phyloP scores from a whole-genome alignment of 1,140 invertebrate species.

The Diachasmimorpha longicaudata region DNA sequence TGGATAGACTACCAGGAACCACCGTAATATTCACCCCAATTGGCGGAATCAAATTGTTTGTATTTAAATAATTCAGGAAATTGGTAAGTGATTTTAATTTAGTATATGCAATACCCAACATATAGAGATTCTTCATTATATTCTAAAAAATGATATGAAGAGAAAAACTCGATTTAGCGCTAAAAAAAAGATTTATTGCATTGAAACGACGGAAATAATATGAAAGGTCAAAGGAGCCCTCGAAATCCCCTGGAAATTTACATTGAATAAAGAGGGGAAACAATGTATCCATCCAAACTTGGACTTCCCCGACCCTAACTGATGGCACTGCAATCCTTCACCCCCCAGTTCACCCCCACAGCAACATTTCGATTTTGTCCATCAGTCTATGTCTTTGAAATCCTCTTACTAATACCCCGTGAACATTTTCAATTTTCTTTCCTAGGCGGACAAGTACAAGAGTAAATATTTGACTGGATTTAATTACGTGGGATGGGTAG shows the following conservation, averaged over 20 bases:
- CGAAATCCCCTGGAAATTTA: background rate
- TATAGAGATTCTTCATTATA: too few species aligned
- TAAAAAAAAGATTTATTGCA: background rate
- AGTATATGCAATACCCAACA: too few species aligned
- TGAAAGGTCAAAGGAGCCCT: background rate
- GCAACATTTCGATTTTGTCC: background rate
- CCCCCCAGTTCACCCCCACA: background rate
- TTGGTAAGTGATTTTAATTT: too few species aligned
- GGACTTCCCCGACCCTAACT: background rate
- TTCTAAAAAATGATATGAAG: too few species aligned
- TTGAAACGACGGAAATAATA: background rate
- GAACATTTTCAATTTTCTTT: background rate
- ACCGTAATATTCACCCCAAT: too few species aligned
- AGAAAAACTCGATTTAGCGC: too few species aligned
- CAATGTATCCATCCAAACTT: background rate
- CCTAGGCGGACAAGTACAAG: background rate
- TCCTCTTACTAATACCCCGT: background rate
- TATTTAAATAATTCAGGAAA: too few species aligned
- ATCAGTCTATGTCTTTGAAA: background rate
- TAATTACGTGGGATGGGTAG: too few species aligned
- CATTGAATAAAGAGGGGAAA: background rate
- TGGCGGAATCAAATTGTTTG: too few species aligned
- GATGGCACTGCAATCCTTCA: background rate
- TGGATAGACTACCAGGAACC: too few species aligned
- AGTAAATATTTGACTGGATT: too few species aligned